Base-by-base conservation (phyloP, 2,888 invertebrate species). In the Luffia ferchaultella region DNA sequence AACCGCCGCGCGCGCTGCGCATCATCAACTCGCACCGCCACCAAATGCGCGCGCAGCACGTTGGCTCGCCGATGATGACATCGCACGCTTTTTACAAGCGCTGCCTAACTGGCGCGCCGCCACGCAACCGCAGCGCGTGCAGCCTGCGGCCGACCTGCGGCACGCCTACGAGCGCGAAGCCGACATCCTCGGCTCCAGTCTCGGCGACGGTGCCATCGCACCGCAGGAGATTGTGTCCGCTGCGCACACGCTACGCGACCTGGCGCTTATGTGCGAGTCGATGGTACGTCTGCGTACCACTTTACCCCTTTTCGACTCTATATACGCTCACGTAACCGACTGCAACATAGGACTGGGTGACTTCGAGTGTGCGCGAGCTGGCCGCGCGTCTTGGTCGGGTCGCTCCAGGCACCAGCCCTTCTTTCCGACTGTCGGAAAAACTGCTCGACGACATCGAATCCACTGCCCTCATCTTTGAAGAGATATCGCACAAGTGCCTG, bases 51-150 rank as follows among this genome's bases (percentile, higher is more conserved):
- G 55, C 58, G 41, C 61, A 48, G 56, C 64, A 20, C 60, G 69
- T 49, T 95, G 97, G 97, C 87, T 97, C 1, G 94, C 95, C 59
- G 97, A 98, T 73, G 96, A 96, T 62, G 97, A 98, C 67, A 97
- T 98, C 54, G 95, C 93, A 65, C 83, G 97, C 50, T 95, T 97
- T 76, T 87, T 98, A 60, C 95, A 94, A 89, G 90, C 86, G 59
- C 75, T 83, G 60, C 70, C 74, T 47, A 78, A 78, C 61, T 80
- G 77, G 70, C 55, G 58, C 16, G 64, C 67, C 1, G 71, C 62
- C 12, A 53, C 16, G 5, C 3, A 3, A 9, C n/a, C 43, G n/a
- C 3, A 3, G 3, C 16, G 7, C n/a, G 5, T 42, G 3, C n/a
- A 5, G 3, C 2, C 20, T 48, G 15, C 46, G 17, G 17, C 41